Percentiles rank a stretch among this genome's conserved stretches.
Evolutionary conservation across 2,113 vertebrate species (phyloP).

Genomic region (Bothrops jararaca): DNA sequence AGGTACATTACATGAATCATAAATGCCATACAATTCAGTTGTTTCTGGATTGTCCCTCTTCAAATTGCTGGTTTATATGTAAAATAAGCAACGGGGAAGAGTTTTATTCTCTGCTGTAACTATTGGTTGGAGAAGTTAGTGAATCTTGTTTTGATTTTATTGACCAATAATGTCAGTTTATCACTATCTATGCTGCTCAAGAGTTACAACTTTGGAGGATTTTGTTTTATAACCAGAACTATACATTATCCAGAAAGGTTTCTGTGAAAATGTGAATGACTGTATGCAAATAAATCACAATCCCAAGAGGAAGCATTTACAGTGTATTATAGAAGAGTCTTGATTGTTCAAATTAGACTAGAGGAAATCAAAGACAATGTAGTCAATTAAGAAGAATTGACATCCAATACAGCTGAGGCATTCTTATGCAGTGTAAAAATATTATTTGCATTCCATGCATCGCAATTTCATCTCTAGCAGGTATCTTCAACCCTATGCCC

Average conservation of each 20-base stretch:
- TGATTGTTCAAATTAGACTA: neutral
- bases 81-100: neutral
- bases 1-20: neutral
- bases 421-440: neutral
- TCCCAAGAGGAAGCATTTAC: conserved; percentile 10
- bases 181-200: conserved; percentile 15
- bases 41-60: neutral
- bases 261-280: conserved; percentile 27
- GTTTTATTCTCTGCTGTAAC: neutral
- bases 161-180: conserved; percentile 29
- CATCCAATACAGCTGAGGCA: neutral
- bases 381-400: neutral
- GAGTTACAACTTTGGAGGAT: conserved; percentile 15
- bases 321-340: neutral
- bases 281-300: conserved; percentile 23
- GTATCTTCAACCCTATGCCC: neutral
- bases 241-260: conserved; percentile 11
- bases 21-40: neutral
- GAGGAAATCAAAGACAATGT: neutral
- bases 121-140: conserved; percentile 2
- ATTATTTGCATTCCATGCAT: neutral
- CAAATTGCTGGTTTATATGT: neutral
- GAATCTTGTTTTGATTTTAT: conserved; percentile 39
- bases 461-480: neutral
- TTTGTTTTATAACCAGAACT: conserved; percentile 28